phyloP scores from a whole-genome alignment of 2,797 vertebrate species.

The Eutrigla gurnardus region DNA sequence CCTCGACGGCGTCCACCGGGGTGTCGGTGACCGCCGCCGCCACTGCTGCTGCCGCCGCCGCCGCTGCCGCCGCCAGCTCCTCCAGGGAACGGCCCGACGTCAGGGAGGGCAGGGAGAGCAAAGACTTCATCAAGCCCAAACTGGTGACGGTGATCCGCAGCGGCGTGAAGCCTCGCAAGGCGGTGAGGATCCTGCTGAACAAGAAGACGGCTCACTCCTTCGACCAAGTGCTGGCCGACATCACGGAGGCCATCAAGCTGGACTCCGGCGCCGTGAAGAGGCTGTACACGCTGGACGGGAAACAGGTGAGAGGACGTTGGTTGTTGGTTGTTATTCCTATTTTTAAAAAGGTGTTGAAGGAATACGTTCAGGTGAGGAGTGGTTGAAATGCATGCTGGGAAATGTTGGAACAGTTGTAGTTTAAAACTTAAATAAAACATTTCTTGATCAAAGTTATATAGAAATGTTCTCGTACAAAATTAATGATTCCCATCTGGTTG shows the following conservation, averaged over 20 bases:
- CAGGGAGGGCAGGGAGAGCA: slow-evolving; percentile 82
- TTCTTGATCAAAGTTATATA: too few relatives aligned
- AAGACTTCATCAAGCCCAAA: slow-evolving; percentile 97
- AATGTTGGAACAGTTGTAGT: not conserved
- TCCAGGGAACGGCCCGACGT: slow-evolving; percentile 75
- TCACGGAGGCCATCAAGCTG: slow-evolving; percentile 98
- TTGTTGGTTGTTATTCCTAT: not conserved
- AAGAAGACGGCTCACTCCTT: slow-evolving; percentile 99
- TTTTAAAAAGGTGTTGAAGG: too few relatives aligned
- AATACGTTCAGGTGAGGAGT: too few relatives aligned
- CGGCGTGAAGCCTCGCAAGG: slow-evolving; percentile 95
- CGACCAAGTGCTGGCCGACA: slow-evolving; percentile 95
- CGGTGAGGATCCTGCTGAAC: slow-evolving; percentile 95
- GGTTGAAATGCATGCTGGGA: not conserved
- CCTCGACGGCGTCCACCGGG: slow-evolving; percentile 60
- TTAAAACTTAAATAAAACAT: too few relatives aligned
- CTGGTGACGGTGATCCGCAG: slow-evolving; percentile 98
- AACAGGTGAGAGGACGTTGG: slow-evolving; percentile 85
- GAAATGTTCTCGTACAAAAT: too few relatives aligned
- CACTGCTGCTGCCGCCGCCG: too few relatives aligned
- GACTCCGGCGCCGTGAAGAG: slow-evolving; percentile 96
- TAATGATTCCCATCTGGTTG: too few relatives aligned
- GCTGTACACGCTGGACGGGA: slow-evolving; percentile 96
- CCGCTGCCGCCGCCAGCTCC: not conserved
- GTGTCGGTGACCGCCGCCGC: slow-evolving; percentile 25